Evolutionary conservation across 1,140 invertebrate species (phyloP), one percentile per base, ranked within the genome.

Genomic region (Stratiolaelaps scimitus): DNA sequence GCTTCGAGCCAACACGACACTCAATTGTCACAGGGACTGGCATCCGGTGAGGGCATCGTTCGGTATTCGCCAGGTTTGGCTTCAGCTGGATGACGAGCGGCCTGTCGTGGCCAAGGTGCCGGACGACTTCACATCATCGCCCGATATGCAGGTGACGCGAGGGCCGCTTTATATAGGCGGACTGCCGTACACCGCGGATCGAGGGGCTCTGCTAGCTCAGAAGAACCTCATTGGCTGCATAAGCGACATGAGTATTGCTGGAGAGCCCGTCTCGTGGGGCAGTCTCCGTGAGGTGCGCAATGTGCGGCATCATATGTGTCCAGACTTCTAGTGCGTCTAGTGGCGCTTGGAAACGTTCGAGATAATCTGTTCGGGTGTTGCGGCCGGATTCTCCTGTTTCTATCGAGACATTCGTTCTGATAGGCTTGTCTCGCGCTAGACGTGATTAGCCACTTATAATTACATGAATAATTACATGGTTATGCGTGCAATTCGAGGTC

Each of bases 201-300:
- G 53, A 26, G 53, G 53, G 15, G 53, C 34, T 5, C 17, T 60
- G 15, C 23, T 60, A 5, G 53, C 53, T 17, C 53, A 60, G 53
- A 60, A 60, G 26, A 60, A 60, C 26, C 53, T 60, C 53, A 10
- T 60, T 60, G 53, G 53, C 15, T 60, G 53, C 23, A 60, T 60
- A 29, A 60, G 53, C 26, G 53, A 60, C 26, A 60, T 60, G 23
- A 60, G 20, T 34, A 60, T 60, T 10, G 53, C 53, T 29, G 53
- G 53, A 15, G 53, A 60, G 23, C 53, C 53, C 20, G 53, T 60
- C 1, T 60, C 53, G 2, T 60, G 53, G 53, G 23, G 53, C 26
- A 60, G 53, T 10, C 34, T 60, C 15, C 13, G 53, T 6, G 53
- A 60, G 53, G 53, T 34, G 15, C 26, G 26, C 53, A 26, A 60